Percentiles rank a stretch among this genome's conserved stretches.
phyloP scores from a whole-genome alignment of 2,888 invertebrate species.

The Axea sp. region DNA sequence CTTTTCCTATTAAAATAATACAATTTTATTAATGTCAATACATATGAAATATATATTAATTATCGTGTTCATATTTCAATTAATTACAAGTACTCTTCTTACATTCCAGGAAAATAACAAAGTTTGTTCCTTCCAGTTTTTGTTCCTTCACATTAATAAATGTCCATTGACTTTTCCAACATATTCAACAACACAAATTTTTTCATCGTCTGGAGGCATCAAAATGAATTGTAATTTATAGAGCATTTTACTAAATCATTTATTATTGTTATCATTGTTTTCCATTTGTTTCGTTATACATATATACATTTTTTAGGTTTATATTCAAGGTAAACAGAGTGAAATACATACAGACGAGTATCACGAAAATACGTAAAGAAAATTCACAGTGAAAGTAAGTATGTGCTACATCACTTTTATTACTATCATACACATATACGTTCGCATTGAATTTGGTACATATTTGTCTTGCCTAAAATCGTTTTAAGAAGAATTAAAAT shows the following conservation, averaged over 20 bases:
- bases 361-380: conserved; percentile 33
- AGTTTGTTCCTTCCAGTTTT: too few relatives aligned
- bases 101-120: neutral
- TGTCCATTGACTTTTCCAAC: conserved; percentile 18
- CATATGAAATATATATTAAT: too few relatives aligned
- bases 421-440: conserved; percentile 17
- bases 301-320: conserved; percentile 21
- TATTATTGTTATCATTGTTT: conserved; percentile 42
- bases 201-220: conserved; percentile 10
- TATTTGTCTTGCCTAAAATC: conserved; percentile 11
- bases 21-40: too few relatives aligned
- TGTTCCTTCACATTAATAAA: neutral
- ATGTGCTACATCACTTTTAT: conserved; percentile 31
- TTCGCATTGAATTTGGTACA: conserved; percentile 4
- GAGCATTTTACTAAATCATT: conserved; percentile 27
- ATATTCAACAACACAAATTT: conserved; percentile 22
- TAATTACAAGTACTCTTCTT: too few relatives aligned
- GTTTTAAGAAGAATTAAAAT: conserved; percentile 18
- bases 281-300: conserved; percentile 32
- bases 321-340: conserved; percentile 14
- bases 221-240: conserved; percentile 36
- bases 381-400: conserved; percentile 28
- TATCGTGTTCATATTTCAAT: too few relatives aligned
- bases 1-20: too few relatives aligned
- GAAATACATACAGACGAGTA: conserved; percentile 23